phyloP scores from a whole-genome alignment of 2,888 invertebrate genomes.

The Biston stratarius region DNA sequence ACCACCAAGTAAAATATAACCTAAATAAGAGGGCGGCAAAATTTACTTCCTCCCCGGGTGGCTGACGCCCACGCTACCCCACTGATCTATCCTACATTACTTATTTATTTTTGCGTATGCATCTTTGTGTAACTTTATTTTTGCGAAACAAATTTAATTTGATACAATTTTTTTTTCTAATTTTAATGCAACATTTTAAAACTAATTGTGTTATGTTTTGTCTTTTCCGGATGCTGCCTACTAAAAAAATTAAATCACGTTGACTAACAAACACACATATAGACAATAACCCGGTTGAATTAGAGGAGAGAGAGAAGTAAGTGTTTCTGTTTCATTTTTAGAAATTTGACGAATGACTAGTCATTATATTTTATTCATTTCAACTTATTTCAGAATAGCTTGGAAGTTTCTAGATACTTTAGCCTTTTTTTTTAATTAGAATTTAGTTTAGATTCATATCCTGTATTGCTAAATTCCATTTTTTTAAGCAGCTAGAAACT shows the following conservation, averaged over 20 bases:
- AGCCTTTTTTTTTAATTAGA: constrained; percentile 1
- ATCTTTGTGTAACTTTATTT: not conserved
- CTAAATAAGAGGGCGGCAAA: too few species aligned
- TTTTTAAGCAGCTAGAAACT: constrained; percentile 26
- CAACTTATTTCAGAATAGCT: constrained; percentile 19
- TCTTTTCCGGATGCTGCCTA: constrained; percentile 81
- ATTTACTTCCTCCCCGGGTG: too few species aligned
- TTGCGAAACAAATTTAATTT: not conserved
- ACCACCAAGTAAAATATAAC: too few species aligned
- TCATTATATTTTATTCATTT: constrained; percentile 31
- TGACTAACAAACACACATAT: constrained; percentile 66
- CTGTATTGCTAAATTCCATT: not conserved
- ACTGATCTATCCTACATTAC: too few species aligned
- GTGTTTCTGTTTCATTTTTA: constrained; percentile 56
- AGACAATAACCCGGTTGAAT: constrained; percentile 93
- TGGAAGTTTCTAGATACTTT: constrained; percentile 41
- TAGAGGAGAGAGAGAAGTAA: constrained; percentile 95
- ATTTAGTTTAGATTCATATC: not conserved
- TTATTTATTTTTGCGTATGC: too few species aligned
- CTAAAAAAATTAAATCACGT: constrained; percentile 76
- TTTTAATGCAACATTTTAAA: not conserved
- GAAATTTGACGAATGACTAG: constrained; percentile 37
- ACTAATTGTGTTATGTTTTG: constrained; percentile 41
- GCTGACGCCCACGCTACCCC: too few species aligned
- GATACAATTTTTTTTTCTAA: not conserved